A percentile compares a stretch with the other conserved stretches of the same genome.
phyloP scores from a whole-genome alignment of 2,888 invertebrate genomes.

The Phymatocera aterrima region DNA sequence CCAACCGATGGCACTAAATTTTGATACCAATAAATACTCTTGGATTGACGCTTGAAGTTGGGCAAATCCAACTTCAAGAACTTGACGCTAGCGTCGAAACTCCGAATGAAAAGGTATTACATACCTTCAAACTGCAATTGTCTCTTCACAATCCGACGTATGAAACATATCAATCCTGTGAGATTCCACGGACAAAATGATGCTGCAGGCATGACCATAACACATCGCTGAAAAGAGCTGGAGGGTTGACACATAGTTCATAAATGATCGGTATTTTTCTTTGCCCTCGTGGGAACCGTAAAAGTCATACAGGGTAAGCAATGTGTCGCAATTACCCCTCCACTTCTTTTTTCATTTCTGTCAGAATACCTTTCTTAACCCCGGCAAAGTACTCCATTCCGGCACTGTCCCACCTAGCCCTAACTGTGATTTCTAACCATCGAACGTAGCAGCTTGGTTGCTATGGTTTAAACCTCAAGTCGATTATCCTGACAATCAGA shows the following conservation, averaged over 20 bases:
- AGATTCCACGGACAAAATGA: neutral
- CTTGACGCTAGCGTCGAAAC: too few relatives aligned
- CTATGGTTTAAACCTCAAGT: neutral
- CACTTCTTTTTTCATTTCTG: neutral
- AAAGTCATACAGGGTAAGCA: neutral
- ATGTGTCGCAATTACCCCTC: constrained; percentile 12
- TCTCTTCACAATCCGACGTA: neutral
- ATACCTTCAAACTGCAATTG: neutral
- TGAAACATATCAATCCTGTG: neutral
- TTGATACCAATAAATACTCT: too few relatives aligned
- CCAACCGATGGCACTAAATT: too few relatives aligned
- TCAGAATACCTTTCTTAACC: neutral
- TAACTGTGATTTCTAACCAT: constrained; percentile 2
- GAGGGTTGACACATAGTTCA: neutral
- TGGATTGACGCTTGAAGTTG: too few relatives aligned
- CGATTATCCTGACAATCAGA: neutral
- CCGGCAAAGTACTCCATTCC: neutral
- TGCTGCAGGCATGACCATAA: neutral
- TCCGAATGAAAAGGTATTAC: too few relatives aligned
- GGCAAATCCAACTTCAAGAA: too few relatives aligned
- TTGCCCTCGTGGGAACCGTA: constrained; percentile 9
- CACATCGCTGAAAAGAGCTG: neutral
- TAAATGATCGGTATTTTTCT: neutral
- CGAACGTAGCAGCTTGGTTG: neutral
- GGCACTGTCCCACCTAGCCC: neutral